Evolutionary conservation across 2,797 vertebrate species (phyloP), one percentile per base, ranked within the genome.

Genomic region (Malacoctenus gilli): DNA sequence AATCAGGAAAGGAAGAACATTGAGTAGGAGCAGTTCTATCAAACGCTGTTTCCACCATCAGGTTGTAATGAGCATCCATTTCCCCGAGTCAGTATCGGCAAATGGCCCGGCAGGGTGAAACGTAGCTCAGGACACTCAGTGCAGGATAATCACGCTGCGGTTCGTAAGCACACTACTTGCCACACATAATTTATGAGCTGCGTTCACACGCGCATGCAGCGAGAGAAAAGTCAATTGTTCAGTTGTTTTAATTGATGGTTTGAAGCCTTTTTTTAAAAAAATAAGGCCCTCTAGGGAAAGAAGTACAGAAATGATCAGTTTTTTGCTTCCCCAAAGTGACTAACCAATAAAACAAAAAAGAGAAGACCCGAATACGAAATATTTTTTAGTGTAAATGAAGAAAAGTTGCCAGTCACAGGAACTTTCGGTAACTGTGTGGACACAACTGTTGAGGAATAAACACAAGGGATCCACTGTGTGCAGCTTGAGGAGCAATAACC

Each of bases 71-170:
- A 34, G 36, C 22, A 12, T 22, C 64, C 8, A 40, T 22, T 49
- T 60, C 21, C 13, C 13, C 12, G 19, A 59, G 22, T 61, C 36
- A 4, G 37, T 28, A 30, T 55, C 59, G n/a, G 48, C 55, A 65
- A 68, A 25, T 30, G 42, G 3, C 15, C 8, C 1, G 6, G 43
- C 49, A 31, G 53, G 5, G 37, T 55, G 55, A 54, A 65, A 75
- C 31, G 12, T 42, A 14, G 47, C 8, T 5, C 30, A 18, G n/a
- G 43, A 19, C 25, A 15, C 14, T 42, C 41, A 18, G 21, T 28
- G 30, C 16, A 25, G 25, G 7, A 0, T 9, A 30, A 23, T 62
- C 16, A 59, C 11, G 28, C 53, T 52, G 20, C 3, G 1, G 13
- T 39, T 49, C 42, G 52, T 53, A 12, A 20, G 48, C 13, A 30